Evolutionary conservation across 2,797 vertebrate genomes (phyloP), one percentile per base, ranked within the genome.

Genomic region (Gymnopithys bicolor): DNA sequence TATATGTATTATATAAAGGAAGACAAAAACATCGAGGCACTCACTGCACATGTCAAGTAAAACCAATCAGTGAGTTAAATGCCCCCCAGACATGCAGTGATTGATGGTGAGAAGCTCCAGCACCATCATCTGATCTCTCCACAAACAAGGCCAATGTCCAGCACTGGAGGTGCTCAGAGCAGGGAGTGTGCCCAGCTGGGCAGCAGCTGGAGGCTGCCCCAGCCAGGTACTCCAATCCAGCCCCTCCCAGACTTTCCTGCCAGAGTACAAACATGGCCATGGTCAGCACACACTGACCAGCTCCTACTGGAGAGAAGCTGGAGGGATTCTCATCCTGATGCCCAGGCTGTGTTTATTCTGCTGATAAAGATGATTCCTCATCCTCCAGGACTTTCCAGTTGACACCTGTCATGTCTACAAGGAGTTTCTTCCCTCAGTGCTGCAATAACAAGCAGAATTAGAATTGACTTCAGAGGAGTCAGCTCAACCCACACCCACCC

Each of bases 251-350:
- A 15, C 32, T n/a, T 19, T 53, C 8, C 1, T 19, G 51, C 7
- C 28, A 5, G n/a, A 1, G 0, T 3, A 5, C 8, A 12, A 71
- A 21, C 56, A 60, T 30, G 1, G 41, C 0, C 0, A 1, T 11
- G n/a, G 39, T 28, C 16, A 33, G 28, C 8, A 2, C 60, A 43
- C 2, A 11, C 28, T 24, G 60, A 63, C 14, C 18, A 27, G 32
- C 11, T 2, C 0, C 0, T 4, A 5, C 1, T 5, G 19, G 69
- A 32, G 6, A n/a, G 28, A 33, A 35, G 55, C 5, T 8, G 1
- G 3, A n/a, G 78, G 71, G 66, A 43, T 24, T 55, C 73, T 60
- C 68, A 9, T 4, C 25, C 60, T 4, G 37, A 3, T 23, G 21
- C 41, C 60, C 73, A 14, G 83, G 45, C 53, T 19, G 49, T 41